Evolutionary conservation across 2,113 vertebrate genomes (phyloP), one percentile per base, ranked within the genome.

Genomic region (Pelecanoides urinatrix): DNA sequence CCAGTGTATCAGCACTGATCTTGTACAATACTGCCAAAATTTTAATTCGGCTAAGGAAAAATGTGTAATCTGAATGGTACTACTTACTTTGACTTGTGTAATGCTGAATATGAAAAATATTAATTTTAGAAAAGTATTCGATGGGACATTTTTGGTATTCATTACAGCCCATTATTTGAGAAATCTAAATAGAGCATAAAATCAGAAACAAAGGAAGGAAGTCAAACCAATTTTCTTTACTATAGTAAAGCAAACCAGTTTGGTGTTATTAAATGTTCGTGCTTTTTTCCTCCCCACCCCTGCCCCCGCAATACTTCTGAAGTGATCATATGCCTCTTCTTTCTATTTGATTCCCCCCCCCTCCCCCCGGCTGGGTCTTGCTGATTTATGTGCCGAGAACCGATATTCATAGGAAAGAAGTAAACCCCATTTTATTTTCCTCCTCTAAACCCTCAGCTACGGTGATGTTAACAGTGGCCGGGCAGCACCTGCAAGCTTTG

Each of bases 381-480:
- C 36, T 5, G 74, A 15, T 62, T 18, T 13, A 2, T 0, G 27
- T 1, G 11, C 50, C 1, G 30, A 34, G 36, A 77, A 4, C 20
- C 2, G 22, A 6, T 12, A 15, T 4, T 18, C 59, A 2, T 1
- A 5, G 42, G 25, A n/a, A 30, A 18, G 5, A 21, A 7, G 29
- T 0, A 34, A 66, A 53, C 2, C 6, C 7, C 3, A 0, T 2
- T 3, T 22, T 2, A 4, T 9, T 19, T n/a, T 56, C 7, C 45
- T 49, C 26, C 56, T 18, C 40, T 6, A 3, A 23, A 1, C 42
- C 15, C 47, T 22, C 6, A 2, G 18, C 58, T 4, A 4, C 14
- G 30, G 20, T 0, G 49, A 5, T 11, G 34, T 0, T 1, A 45
- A 14, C 9, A 23, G 36, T 1, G 13, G 9, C 65, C 0, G 49